Conservation (phyloP, 2,888 invertebrate species). For the Clepsis dumicolana region DNA sequence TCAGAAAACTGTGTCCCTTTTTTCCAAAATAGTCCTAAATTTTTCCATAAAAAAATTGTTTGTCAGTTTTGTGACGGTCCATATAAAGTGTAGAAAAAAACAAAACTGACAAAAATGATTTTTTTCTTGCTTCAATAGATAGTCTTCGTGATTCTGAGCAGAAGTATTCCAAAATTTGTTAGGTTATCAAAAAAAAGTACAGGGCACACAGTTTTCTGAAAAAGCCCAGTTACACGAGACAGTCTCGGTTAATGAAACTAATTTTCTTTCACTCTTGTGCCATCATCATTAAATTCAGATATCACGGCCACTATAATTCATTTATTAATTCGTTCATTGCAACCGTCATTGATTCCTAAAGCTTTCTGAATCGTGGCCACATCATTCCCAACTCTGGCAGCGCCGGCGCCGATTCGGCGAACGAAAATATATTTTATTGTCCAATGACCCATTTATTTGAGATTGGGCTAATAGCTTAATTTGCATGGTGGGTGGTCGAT, state of each 20-base stretch:
- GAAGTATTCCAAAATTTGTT: too few relatives aligned
- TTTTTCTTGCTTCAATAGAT: too few relatives aligned
- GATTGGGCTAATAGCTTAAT: conserved; percentile 38
- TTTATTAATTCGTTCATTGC: not conserved
- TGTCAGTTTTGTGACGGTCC: too few relatives aligned
- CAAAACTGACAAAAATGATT: too few relatives aligned
- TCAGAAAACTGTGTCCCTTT: too few relatives aligned
- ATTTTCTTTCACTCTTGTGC: not conserved
- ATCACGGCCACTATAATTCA: not conserved
- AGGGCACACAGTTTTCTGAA: too few relatives aligned
- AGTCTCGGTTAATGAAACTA: not conserved
- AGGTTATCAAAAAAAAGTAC: too few relatives aligned
- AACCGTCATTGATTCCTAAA: not conserved
- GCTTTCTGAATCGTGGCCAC: conserved; percentile 23
- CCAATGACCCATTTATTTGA: conserved; percentile 37
- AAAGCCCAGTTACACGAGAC: too few relatives aligned
- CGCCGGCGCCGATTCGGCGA: conserved; percentile 35
- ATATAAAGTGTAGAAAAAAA: too few relatives aligned
- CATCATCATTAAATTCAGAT: not conserved
- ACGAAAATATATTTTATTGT: conserved; percentile 40
- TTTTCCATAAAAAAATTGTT: too few relatives aligned
- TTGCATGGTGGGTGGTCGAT: conserved; percentile 35
- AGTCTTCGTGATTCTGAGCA: too few relatives aligned
- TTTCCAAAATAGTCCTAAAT: too few relatives aligned
- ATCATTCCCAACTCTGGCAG: conserved; percentile 14